Percentiles rank a stretch among this genome's conserved stretches.
Conservation (phyloP, 2,888 invertebrate species). For the Platerodrilus igneus region DNA sequence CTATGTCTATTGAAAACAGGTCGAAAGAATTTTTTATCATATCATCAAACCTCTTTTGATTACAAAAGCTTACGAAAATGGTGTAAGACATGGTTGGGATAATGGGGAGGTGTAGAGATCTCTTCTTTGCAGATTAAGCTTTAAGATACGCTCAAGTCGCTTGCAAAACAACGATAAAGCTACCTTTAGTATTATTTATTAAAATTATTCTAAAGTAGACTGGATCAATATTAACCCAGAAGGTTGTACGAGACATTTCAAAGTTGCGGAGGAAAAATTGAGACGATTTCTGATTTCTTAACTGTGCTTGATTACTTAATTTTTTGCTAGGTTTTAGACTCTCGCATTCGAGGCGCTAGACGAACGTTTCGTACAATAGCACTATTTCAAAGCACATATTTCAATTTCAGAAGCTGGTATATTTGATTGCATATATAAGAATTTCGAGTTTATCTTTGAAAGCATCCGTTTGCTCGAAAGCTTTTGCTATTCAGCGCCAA, state of each 20-base stretch:
- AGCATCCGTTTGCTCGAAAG: conserved; percentile 36
- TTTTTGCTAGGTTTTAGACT: no score
- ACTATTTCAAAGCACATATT: conserved; percentile 36
- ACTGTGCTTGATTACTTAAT: no score
- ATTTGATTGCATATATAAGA: conserved; percentile 39
- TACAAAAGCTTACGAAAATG: conserved; percentile 11
- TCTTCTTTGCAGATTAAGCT: conserved; percentile 18
- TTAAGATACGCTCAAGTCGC: conserved; percentile 15
- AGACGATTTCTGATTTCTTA: no score
- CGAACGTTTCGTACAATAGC: conserved; percentile 22
- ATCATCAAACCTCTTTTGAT: conserved; percentile 11
- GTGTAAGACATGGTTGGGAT: conserved; percentile 7
- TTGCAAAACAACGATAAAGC: conserved; percentile 17
- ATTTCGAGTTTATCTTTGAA: conserved; percentile 39
- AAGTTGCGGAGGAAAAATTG: no score
- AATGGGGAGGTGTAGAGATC: conserved; percentile 15
- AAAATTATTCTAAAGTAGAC: no score
- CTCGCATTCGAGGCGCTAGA: conserved; percentile 16
- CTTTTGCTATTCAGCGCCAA: conserved; percentile 32
- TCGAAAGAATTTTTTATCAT: no score
- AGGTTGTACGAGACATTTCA: no score
- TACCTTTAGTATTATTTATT: conserved; percentile 14
- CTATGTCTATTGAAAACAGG: no score
- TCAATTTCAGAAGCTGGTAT: conserved; percentile 40
- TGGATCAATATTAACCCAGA: no score